Evolutionary conservation across 2,113 vertebrate species (phyloP).

Genomic region (Lampris incognitus): DNA sequence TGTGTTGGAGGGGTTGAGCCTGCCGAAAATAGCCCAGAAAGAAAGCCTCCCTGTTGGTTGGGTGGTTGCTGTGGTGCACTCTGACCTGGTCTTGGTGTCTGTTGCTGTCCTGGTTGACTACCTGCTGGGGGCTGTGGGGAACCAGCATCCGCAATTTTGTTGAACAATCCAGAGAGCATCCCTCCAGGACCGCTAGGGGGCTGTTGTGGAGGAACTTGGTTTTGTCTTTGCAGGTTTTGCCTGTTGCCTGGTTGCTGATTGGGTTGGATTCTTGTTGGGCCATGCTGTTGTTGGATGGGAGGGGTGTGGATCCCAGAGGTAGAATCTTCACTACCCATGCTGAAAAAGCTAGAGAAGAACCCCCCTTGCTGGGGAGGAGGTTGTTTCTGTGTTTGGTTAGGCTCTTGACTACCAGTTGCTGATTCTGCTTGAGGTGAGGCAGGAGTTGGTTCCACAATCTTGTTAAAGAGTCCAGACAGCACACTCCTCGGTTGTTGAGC

Average conservation of each 20-base stretch:
- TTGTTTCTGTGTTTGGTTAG: constrained; percentile 53
- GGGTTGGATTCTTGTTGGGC: constrained; percentile 31
- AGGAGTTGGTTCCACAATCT: constrained; percentile 66
- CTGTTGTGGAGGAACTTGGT: constrained; percentile 66
- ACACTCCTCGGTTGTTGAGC: constrained; percentile 54
- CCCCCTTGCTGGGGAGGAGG: constrained; percentile 68
- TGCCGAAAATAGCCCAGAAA: constrained; percentile 78
- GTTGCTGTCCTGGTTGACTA: constrained; percentile 60
- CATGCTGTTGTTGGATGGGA: constrained; percentile 44
- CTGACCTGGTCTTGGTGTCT: constrained; percentile 40
- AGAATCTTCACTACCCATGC: constrained; percentile 78
- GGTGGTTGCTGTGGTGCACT: constrained; percentile 62
- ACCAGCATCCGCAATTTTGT: constrained; percentile 74
- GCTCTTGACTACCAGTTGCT: constrained; percentile 26
- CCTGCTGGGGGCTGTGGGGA: constrained; percentile 40
- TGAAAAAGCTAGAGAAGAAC: constrained; percentile 82
- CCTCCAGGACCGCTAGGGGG: constrained; percentile 59
- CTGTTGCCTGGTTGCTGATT: constrained; percentile 50
- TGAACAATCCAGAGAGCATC: constrained; percentile 76
- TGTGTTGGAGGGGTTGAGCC: constrained; percentile 45
- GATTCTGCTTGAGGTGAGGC: constrained; percentile 42
- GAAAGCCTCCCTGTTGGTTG: constrained; percentile 74
- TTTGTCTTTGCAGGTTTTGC: constrained; percentile 72
- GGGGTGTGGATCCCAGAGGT: constrained; percentile 45
- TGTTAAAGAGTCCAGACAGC: constrained; percentile 78